Base-by-base conservation (phyloP, 2,888 invertebrate genomes). In the Macrosiphum euphorbiae region DNA sequence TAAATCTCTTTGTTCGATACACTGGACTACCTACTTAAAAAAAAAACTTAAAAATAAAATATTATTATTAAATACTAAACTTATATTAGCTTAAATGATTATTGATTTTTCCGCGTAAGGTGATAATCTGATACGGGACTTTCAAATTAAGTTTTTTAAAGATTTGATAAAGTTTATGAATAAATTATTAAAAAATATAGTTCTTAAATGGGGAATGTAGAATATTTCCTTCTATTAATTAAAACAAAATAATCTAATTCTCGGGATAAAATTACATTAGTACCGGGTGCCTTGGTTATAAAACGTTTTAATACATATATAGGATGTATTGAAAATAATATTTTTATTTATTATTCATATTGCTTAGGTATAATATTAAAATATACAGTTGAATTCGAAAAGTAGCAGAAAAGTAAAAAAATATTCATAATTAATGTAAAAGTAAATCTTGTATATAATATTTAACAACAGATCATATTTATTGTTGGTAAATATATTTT, bases 291-390 rank as follows among this genome's bases (percentile, higher is more conserved):
- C 85, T 85, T 44, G 26, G 3, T 44, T 24, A 85, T 85, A 44
- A 28, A n/a, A 78, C 8, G 0, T 67, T 78, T 35, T 44, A 44
- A 44, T 44, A 2, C 5, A n/a, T 67, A n/a, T 67, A 67, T n/a
- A 78, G 24, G 55, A 26, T 61, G 28, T 35, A 78, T 20, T 78
- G 35, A 90, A 90, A 90, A 90, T 90, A 90, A 67, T 52, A 28
- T 87, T 13, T 67, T 67, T 26, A 50, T 92, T 67, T 92, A 92
- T 61, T 52, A 28, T 87, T 67, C 26, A 86, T 67, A 67, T 67
- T 50, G 35, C 3, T 78, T 78, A 78, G 20, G 11, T 10, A 52
- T 13, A 86, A 24, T 61, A 87, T 87, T 67, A 92, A 92, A 50
- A 87, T 16, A 67, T 47, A 47, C 2, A 47, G 10, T 20, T 35